A percentile compares a stretch with the other conserved stretches of the same genome.
Evolutionary conservation across 2,797 vertebrate genomes (phyloP).

Genomic region (Ctenopoma kingsleyae): DNA sequence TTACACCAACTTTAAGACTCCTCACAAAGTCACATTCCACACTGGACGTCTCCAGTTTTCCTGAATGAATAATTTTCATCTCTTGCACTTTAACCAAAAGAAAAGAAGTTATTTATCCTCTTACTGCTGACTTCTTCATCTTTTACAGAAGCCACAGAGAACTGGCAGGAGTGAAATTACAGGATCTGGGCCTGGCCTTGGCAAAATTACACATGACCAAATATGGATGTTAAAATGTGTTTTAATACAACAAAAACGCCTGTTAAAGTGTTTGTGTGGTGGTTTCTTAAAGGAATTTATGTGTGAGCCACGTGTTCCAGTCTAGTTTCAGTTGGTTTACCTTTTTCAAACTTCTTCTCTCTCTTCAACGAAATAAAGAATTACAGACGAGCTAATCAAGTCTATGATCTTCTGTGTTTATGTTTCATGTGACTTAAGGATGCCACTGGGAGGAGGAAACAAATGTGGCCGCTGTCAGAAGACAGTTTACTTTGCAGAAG

Average conservation of each 20-base stretch:
- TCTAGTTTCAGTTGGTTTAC: neutral
- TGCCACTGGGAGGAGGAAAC: conserved; percentile 96
- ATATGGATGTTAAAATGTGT: conserved; percentile 24
- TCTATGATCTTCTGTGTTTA: conserved; percentile 22
- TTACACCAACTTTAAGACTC: conserved; percentile 9
- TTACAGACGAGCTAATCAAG: neutral
- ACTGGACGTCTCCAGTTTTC: conserved; percentile 6
- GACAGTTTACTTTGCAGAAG: conserved; percentile 95
- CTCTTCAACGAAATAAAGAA: neutral
- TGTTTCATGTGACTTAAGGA: conserved; percentile 75
- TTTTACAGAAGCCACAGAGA: conserved; percentile 49
- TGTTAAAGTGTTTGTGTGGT: neutral
- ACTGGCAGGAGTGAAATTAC: conserved; percentile 48
- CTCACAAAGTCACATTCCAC: conserved; percentile 14
- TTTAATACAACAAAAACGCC: conserved; percentile 13
- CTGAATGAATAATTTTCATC: conserved; percentile 5
- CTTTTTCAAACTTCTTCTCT: neutral
- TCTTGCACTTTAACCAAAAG: neutral
- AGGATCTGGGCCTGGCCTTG: conserved; percentile 11
- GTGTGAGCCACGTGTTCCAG: conserved; percentile 4
- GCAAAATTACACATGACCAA: conserved; percentile 36
- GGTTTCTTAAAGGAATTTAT: conserved; percentile 9
- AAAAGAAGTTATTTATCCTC: neutral
- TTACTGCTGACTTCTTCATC: neutral
- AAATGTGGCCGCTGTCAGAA: conserved; percentile 94